Evolutionary conservation across 2,113 vertebrate species (phyloP).

Genomic region (Lagenorhynchus albirostris): DNA sequence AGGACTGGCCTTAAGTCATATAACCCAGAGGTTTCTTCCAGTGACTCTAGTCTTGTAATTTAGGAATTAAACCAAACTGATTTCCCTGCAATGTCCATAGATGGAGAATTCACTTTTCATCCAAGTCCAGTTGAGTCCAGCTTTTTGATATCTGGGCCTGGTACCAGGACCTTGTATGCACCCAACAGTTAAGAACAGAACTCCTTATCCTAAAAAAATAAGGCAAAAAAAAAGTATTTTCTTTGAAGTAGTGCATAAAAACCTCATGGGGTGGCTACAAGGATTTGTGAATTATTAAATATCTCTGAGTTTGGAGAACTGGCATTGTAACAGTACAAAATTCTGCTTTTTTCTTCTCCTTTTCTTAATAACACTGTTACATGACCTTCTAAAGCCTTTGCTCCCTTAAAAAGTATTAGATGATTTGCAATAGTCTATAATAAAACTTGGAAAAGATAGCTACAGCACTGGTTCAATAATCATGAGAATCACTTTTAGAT

Average conservation of each 20-base stretch:
- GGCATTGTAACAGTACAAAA: background rate
- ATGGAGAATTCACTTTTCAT: constrained; percentile 39
- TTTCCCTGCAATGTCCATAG: background rate
- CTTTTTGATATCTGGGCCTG: background rate
- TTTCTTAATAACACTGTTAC: constrained; percentile 22
- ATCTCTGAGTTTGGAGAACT: constrained; percentile 40
- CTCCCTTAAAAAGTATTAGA: constrained; percentile 36
- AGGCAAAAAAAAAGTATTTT: background rate
- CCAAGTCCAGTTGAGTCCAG: constrained; percentile 19
- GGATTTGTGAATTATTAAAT: constrained; percentile 47
- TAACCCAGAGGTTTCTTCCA: background rate
- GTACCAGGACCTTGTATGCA: background rate
- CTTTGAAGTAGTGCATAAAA: constrained; percentile 45
- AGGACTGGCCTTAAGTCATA: background rate
- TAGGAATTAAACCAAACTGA: constrained; percentile 31
- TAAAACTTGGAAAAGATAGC: constrained; percentile 56
- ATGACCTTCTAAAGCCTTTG: constrained; percentile 21
- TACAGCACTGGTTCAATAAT: constrained; percentile 6
- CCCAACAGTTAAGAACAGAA: constrained; percentile 9
- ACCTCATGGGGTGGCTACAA: background rate
- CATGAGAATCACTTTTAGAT: constrained; percentile 13
- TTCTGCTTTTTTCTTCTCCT: background rate
- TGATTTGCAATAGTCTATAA: constrained; percentile 42
- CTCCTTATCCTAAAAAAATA: background rate
- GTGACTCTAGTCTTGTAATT: background rate